Base-by-base conservation (phyloP, 2,797 vertebrate genomes). In the Phataginus tricuspis region DNA sequence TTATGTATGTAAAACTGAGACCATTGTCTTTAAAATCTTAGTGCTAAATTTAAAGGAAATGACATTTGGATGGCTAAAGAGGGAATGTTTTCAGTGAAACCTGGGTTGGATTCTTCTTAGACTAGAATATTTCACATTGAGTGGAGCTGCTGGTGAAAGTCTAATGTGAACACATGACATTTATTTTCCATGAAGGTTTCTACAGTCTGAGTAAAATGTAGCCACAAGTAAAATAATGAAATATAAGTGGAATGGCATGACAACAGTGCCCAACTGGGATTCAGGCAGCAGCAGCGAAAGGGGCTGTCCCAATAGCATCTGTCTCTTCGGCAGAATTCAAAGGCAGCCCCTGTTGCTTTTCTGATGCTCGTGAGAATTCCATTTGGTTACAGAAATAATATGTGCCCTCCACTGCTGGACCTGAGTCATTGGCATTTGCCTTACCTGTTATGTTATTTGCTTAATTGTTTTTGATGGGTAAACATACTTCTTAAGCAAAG, bases 241-340 rank as follows among this genome's bases (percentile, higher is more conserved):
- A 84, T 51, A 51, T 77, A 96, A 25, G 15, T n/a, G 63, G 39
- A 93, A 15, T 31, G 16, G 51, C 51, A 74, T 83, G 79, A 23
- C 42, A 66, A 14, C 55, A 49, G 29, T 75, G 31, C 16, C 42
- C 63, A 92, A 5, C 93, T 42, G 96, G 92, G 75, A 91, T 72
- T 86, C 79, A 83, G 82, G 79, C 55, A 16, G 8, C 79, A 74
- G 18, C 78, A 66, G 53, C 31, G 53, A 68, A 95, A 98, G 61
- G 69, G 57, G 31, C 59, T 95, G 45, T 89, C 96, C 57, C 34
- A 79, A 90, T 45, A 96, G 78, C 91, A 95, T 85, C 95, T 96
- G 96, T 86, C 57, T 96, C 57, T 91, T 95, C 97, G 97, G 97
- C 96, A 96, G 92, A 57, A 69, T 78, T 83, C 2, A 1, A 64